Percentiles rank a stretch among this genome's conserved stretches.
phyloP scores from a whole-genome alignment of 1,140 invertebrate species.

The Heliconius eleuchia region DNA sequence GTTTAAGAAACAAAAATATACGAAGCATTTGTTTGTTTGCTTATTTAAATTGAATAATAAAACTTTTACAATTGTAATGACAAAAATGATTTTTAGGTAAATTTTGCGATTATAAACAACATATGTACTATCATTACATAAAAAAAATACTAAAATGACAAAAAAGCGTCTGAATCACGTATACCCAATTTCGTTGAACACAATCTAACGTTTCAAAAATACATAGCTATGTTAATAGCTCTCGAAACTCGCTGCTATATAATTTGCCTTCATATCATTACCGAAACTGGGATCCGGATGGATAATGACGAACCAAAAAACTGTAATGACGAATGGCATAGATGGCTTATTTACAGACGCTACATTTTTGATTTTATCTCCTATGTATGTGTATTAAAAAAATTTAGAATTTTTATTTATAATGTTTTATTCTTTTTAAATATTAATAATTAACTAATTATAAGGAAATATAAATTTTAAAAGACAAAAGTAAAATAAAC shows the following conservation, averaged over 20 bases:
- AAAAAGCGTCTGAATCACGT: conserved; percentile 24
- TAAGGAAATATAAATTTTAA: no score
- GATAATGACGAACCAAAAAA: conserved; percentile 69
- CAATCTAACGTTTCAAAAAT: conserved; percentile 49
- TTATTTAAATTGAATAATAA: background rate
- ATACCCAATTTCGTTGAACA: conserved; percentile 34
- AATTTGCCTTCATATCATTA: conserved; percentile 76
- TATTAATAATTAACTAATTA: no score
- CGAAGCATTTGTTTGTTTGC: background rate
- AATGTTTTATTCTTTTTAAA: no score
- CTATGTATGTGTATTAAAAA: background rate
- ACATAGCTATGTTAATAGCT: conserved; percentile 72
- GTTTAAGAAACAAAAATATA: background rate
- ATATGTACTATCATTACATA: no score
- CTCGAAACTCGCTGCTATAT: conserved; percentile 60
- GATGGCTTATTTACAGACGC: conserved; percentile 45
- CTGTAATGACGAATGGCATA: conserved; percentile 64
- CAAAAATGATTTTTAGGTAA: no score
- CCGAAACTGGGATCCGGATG: conserved; percentile 54
- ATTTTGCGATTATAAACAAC: no score
- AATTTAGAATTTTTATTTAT: no score
- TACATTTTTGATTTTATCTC: conserved; percentile 21
- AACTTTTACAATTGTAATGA: no score
- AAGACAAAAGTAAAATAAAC: no score
- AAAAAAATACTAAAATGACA: background rate